These are phyloP conservation scores for Lethenteron camtschaticum DNA, from an alignment of 2,113 vertebrate species.

Conservation along the genomic window DNA sequence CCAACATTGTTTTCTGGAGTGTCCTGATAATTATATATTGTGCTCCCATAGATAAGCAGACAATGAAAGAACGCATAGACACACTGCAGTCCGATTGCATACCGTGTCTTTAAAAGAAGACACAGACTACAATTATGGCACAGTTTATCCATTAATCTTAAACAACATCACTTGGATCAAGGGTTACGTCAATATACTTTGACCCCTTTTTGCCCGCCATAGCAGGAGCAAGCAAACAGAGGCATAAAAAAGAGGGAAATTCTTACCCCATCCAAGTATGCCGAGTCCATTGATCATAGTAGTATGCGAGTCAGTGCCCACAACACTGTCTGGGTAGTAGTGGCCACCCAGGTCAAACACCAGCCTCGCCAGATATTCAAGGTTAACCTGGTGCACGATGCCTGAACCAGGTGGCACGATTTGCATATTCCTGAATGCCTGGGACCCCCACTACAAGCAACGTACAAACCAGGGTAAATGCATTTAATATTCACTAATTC, in stretches of 20 bases:
- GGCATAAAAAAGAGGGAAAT: neutral
- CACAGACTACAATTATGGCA: no score
- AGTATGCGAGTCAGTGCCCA: constrained; percentile 92
- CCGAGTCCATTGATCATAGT: constrained; percentile 95
- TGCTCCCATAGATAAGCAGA: no score
- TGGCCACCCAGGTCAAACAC: constrained; percentile 56
- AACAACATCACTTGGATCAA: no score
- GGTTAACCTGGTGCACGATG: constrained; percentile 88
- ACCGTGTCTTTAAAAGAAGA: no score
- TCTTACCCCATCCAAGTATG: constrained; percentile 83
- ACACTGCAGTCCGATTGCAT: no score
- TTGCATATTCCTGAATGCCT: constrained; percentile 72
- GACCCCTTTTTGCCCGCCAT: no score
- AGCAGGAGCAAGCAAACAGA: no score
- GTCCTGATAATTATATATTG: no score
- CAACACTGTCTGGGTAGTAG: constrained; percentile 81
- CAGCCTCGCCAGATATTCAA: constrained; percentile 80
- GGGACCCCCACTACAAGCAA: constrained; percentile 65
- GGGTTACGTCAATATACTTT: no score
- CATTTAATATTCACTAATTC: neutral
- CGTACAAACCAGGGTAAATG: constrained; percentile 10
- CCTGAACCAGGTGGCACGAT: constrained; percentile 93
- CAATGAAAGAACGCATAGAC: no score
- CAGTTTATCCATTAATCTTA: no score
- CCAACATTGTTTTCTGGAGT: no score